These are phyloP conservation scores for Pediacus dermestoides DNA, from an alignment of 2,888 invertebrate species.

Conservation along the genomic window DNA sequence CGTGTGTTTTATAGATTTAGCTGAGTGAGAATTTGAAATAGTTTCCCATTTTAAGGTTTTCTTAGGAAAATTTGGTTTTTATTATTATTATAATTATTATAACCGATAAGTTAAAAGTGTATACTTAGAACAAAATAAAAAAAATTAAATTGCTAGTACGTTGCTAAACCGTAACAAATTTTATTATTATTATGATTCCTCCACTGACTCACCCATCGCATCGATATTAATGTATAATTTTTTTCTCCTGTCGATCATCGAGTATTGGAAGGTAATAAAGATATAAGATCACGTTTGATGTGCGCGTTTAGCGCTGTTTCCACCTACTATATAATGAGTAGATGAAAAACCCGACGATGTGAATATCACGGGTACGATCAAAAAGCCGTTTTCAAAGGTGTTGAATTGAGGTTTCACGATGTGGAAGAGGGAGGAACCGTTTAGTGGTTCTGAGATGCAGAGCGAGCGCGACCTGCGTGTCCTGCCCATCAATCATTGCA, in stretches of 20 bases:
- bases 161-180: slow-evolving; percentile 7
- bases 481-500: slow-evolving; percentile 47
- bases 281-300: slow-evolving; percentile 23
- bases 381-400: slow-evolving; percentile 46
- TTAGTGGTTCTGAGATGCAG: slow-evolving; percentile 36
- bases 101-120: too few relatives aligned
- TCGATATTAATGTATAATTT: background rate
- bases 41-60: too few relatives aligned
- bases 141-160: too few relatives aligned
- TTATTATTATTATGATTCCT: slow-evolving; percentile 3
- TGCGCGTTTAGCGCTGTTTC: slow-evolving; percentile 29
- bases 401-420: slow-evolving; percentile 48
- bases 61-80: too few relatives aligned
- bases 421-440: slow-evolving; percentile 42
- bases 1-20: too few relatives aligned
- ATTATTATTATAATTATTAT: too few relatives aligned
- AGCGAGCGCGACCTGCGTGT: slow-evolving; percentile 29
- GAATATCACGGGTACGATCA: slow-evolving; percentile 43
- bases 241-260: slow-evolving; percentile 12
- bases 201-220: background rate
- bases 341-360: slow-evolving; percentile 40
- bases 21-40: too few relatives aligned
- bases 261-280: slow-evolving; percentile 21
- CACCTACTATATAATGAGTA: slow-evolving; percentile 45
- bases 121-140: too few relatives aligned